Base-by-base conservation (phyloP, 2,888 invertebrate genomes). In the Andricus curvator region DNA sequence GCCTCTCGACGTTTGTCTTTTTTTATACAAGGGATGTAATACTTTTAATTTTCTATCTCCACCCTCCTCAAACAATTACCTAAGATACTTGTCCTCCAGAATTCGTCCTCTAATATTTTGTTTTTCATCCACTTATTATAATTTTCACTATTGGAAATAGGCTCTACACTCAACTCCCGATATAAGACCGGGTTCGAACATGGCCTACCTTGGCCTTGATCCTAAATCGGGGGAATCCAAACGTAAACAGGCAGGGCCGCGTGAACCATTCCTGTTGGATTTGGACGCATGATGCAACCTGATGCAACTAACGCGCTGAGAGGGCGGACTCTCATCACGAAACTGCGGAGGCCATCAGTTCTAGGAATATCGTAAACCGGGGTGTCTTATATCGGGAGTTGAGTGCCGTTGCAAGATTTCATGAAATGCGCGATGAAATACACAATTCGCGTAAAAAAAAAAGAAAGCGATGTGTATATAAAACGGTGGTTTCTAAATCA, bases 381-480 rank as follows among this genome's bases (percentile, higher is more conserved):
- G 37, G 37, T 1, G 8, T 9, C 37, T 37, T 37, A 37, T 37
- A 37, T 37, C 37, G 37, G 37, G 37, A 37, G 37, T 37, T 37
- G 37, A 37, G 37, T 37, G 37, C 9, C 51, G 11, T 70, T 70
- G 20, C 20, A 44, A 74, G 33, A 33, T 74, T 48, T 17, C 56
- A 74, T 2, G 25, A 29, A 51, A 51, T 48, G 15, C 9, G 51
- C 20, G 56, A 74, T 78, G 81, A 84, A 88, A 88, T 89, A 87
- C 82, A 87, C 89, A 88, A 88, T 85, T 89, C 85, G 85, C 83
- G 86, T 86, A 88, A 89, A 88, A 89, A 90, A 90, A 89, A 88
- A 81, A 88, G 84, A 90, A 74, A 74, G 74, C 74, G 20, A 56
- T 56, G 33, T 74, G 51, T 82, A 86, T 88, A 90, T 85, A 90